A percentile compares a stretch with the other conserved stretches of the same genome.
phyloP scores from a whole-genome alignment of 1,140 invertebrate genomes.

The Trichonephila inaurata region DNA sequence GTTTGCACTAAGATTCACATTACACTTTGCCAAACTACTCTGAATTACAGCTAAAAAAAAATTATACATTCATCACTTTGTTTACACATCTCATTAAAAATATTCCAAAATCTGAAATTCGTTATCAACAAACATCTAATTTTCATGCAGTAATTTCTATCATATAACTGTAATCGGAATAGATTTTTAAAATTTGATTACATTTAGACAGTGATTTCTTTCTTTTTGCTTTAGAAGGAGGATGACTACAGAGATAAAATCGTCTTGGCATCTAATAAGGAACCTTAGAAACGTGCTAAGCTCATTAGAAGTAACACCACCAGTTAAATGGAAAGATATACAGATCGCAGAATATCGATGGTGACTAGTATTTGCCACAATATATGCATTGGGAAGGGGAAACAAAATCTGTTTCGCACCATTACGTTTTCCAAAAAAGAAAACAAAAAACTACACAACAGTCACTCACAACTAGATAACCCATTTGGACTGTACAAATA shows the following conservation, averaged over 20 bases:
- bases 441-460: constrained; percentile 30
- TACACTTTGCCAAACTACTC: constrained; percentile 35
- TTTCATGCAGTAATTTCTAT: constrained; percentile 48
- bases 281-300: constrained; percentile 76
- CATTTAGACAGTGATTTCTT: constrained; percentile 9
- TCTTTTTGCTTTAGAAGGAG: not conserved
- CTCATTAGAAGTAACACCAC: constrained; percentile 75
- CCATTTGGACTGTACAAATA: constrained; percentile 70
- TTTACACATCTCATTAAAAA: constrained; percentile 6
- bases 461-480: constrained; percentile 47
- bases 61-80: not conserved
- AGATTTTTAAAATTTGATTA: constrained; percentile 36
- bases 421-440: not conserved
- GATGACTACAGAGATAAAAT: constrained; percentile 44
- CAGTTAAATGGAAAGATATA: constrained; percentile 69
- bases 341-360: constrained; percentile 57
- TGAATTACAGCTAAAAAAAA: constrained; percentile 21
- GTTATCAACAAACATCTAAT: constrained; percentile 28
- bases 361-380: constrained; percentile 75
- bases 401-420: constrained; percentile 11
- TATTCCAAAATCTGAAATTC: constrained; percentile 20
- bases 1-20: constrained; percentile 44
- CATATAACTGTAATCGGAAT: constrained; percentile 5
- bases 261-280: constrained; percentile 74
- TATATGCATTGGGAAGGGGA: not conserved